phyloP scores from a whole-genome alignment of 2,113 vertebrate genomes.

The Plecturocebus donacophilus region DNA sequence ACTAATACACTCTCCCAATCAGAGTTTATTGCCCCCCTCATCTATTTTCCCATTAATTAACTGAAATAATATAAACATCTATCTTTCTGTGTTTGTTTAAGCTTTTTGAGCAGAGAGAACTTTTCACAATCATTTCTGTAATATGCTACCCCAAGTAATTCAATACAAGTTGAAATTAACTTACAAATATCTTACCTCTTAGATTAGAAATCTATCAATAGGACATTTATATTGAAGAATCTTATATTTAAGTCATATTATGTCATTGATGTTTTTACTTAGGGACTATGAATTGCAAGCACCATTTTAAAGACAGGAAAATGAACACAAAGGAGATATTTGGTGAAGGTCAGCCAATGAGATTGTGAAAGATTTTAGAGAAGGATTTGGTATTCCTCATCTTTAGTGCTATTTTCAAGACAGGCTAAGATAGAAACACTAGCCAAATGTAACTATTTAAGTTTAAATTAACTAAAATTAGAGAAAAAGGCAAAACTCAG shows the following conservation, averaged over 20 bases:
- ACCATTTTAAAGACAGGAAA: not conserved
- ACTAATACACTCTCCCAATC: not conserved
- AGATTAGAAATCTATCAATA: not conserved
- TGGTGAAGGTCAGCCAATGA: not conserved
- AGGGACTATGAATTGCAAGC: not conserved
- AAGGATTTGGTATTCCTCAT: not conserved
- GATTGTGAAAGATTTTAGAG: not conserved
- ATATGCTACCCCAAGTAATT: not conserved
- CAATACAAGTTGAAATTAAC: not conserved
- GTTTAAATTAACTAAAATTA: not conserved
- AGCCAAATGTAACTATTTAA: conserved; percentile 5
- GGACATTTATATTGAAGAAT: not conserved
- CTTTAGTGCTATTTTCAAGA: not conserved
- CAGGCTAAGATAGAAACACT: not conserved
- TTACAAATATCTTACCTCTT: not conserved
- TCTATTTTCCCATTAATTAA: not conserved
- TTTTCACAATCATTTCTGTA: not conserved
- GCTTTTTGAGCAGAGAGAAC: not conserved
- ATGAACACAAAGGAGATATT: not conserved
- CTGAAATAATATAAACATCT: not conserved
- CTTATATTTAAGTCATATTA: not conserved
- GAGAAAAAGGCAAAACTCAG: not conserved
- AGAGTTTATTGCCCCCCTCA: not conserved
- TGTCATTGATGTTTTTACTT: not conserved
- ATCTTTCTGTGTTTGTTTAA: not conserved